A percentile compares a stretch with the other conserved stretches of the same genome.
These are phyloP conservation scores for Baronia brevicornis DNA, from an alignment of 2,888 invertebrate species.

Conservation along the genomic window DNA sequence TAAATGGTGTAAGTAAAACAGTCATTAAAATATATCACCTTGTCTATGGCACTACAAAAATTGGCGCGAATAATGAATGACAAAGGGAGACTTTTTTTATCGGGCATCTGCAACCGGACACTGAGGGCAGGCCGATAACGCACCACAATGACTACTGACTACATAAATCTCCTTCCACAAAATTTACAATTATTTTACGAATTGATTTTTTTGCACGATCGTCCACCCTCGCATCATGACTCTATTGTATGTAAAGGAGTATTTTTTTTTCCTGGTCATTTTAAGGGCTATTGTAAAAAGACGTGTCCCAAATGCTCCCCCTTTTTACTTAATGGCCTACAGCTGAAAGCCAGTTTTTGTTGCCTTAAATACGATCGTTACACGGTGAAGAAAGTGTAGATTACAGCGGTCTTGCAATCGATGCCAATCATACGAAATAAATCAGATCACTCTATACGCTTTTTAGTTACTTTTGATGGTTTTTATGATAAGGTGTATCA, in stretches of 20 bases:
- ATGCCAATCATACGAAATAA: no score
- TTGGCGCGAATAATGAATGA: conserved; percentile 21
- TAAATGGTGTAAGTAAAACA: no score
- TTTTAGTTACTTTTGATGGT: no score
- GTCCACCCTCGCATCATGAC: conserved; percentile 67
- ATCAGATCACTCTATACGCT: no score
- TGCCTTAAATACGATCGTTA: conserved; percentile 10
- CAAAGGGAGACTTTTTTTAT: conserved; percentile 37
- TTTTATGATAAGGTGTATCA: no score
- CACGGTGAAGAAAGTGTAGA: conserved; percentile 13
- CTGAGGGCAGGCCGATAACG: conserved; percentile 36
- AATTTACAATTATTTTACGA: conserved; percentile 68
- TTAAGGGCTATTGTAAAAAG: conserved; percentile 65
- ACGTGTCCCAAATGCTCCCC: conserved; percentile 54
- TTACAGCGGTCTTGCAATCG: conserved; percentile 12
- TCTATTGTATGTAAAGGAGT: conserved; percentile 60
- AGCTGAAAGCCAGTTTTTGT: conserved; percentile 43
- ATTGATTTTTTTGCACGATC: conserved; percentile 46
- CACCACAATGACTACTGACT: conserved; percentile 63
- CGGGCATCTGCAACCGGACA: conserved; percentile 67
- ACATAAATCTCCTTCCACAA: conserved; percentile 67
- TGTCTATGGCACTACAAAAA: conserved; percentile 1
- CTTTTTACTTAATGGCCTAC: conserved; percentile 53
- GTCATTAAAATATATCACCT: no score
- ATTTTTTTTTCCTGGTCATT: conserved; percentile 66